Percentiles rank a stretch among this genome's conserved stretches.
Conservation (phyloP, 1,140 invertebrate genomes). For the Cotesia vestalis region DNA sequence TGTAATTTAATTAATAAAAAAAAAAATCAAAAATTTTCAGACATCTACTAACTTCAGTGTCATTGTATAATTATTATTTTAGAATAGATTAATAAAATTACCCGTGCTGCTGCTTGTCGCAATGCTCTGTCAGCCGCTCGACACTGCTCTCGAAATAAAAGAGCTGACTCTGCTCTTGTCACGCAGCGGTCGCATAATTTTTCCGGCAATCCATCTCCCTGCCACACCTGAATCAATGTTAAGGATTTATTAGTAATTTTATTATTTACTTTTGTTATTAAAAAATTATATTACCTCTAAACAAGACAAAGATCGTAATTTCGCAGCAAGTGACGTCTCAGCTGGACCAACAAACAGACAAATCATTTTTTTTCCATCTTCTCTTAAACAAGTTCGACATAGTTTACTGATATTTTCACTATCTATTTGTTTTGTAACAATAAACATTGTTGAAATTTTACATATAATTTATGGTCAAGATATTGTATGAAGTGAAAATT, state of each 20-base stretch:
- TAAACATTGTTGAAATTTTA: constrained; percentile 15
- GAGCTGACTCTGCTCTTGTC: constrained; percentile 62
- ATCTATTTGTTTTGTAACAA: constrained; percentile 63
- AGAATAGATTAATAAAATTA: constrained; percentile 37
- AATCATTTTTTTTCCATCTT: constrained; percentile 64
- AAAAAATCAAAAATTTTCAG: too few relatives aligned
- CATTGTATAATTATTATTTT: background rate
- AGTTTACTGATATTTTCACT: constrained; percentile 62
- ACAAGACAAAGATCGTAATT: constrained; percentile 60
- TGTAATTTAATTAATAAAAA: too few relatives aligned
- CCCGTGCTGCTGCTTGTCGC: constrained; percentile 58
- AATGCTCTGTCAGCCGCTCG: constrained; percentile 61
- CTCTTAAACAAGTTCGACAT: constrained; percentile 61
- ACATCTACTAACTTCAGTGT: too few relatives aligned
- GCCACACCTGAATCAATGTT: constrained; percentile 53
- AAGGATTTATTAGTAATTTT: background rate
- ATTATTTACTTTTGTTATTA: background rate
- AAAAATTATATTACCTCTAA: constrained; percentile 50
- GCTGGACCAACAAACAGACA: constrained; percentile 63
- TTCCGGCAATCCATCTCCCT: constrained; percentile 63
- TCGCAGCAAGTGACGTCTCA: constrained; percentile 61
- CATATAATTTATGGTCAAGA: too few relatives aligned
- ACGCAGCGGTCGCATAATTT: constrained; percentile 63
- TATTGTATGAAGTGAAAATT: too few relatives aligned
- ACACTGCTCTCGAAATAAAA: constrained; percentile 63